These are phyloP conservation scores for Orcinus orca DNA, from an alignment of 2,113 vertebrate species.

Conservation along the genomic window DNA sequence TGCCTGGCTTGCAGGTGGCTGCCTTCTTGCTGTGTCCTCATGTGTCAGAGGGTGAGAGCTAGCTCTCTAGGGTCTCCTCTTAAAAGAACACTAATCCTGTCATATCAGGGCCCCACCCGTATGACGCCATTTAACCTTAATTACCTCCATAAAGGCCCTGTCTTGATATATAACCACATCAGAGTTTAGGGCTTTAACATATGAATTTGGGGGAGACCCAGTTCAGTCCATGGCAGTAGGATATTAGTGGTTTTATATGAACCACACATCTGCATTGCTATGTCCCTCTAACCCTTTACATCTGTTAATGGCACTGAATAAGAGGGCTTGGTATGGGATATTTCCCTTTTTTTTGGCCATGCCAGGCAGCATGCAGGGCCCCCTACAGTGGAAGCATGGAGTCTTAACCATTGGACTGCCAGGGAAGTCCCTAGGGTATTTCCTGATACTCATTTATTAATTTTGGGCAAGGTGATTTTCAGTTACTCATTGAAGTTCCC, in stretches of 20 bases:
- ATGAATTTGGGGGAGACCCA: background rate
- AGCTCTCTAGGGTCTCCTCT: background rate
- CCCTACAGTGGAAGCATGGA: background rate
- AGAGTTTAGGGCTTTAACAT: background rate
- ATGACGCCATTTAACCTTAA: background rate
- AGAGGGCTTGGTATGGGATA: background rate
- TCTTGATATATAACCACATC: background rate
- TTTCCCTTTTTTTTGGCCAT: background rate
- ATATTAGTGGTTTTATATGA: background rate
- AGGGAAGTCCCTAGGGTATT: background rate
- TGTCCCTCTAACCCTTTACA: background rate
- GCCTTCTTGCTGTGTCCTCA: background rate
- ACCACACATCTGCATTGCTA: background rate
- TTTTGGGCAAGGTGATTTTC: background rate
- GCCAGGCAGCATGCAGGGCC: accelerated
- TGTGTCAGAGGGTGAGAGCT: background rate
- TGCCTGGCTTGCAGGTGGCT: background rate
- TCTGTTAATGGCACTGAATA: background rate
- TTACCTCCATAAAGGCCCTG: background rate
- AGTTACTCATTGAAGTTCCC: background rate
- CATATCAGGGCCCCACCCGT: background rate
- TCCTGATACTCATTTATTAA: background rate
- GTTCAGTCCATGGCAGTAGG: background rate
- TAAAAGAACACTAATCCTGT: background rate
- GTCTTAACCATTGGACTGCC: background rate